Conservation (phyloP, 2,888 invertebrate genomes). For the Anorthoa munda region DNA sequence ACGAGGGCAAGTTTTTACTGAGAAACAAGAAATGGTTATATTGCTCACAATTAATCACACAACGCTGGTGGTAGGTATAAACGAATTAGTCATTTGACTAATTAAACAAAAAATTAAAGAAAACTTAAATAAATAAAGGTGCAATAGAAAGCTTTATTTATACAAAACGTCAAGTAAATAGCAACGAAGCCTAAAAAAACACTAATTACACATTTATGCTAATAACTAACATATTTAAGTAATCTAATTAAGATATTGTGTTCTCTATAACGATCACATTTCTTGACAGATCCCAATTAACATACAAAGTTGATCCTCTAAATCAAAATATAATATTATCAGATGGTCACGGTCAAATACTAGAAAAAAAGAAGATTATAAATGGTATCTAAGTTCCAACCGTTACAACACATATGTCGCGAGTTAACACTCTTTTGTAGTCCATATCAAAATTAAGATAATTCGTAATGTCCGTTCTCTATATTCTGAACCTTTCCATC, state of each 20-base stretch:
- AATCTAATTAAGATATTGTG: constrained; percentile 27
- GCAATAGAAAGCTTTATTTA: background rate
- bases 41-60: background rate
- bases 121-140: background rate
- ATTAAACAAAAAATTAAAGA: background rate
- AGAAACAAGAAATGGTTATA: background rate
- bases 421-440: constrained; percentile 88
- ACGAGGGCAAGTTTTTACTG: constrained; percentile 6
- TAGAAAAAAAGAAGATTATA: constrained; percentile 68
- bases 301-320: constrained; percentile 41
- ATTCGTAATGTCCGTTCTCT: constrained; percentile 87
- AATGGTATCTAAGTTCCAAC: constrained; percentile 71
- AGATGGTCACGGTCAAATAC: constrained; percentile 53
- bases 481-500: constrained; percentile 86
- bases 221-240: constrained; percentile 25
- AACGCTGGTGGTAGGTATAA: background rate
- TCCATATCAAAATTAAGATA: constrained; percentile 90
- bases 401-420: constrained; percentile 85
- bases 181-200: constrained; percentile 19
- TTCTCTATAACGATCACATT: constrained; percentile 16
- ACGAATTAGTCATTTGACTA: too few relatives aligned
- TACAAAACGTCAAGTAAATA: background rate
- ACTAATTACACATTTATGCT: constrained; percentile 33
- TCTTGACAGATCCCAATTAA: constrained; percentile 30
- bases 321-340: constrained; percentile 59